Evolutionary conservation across 1,140 invertebrate genomes (phyloP), one percentile per base, ranked within the genome.

Genomic region (Tetragonula clypearis): DNA sequence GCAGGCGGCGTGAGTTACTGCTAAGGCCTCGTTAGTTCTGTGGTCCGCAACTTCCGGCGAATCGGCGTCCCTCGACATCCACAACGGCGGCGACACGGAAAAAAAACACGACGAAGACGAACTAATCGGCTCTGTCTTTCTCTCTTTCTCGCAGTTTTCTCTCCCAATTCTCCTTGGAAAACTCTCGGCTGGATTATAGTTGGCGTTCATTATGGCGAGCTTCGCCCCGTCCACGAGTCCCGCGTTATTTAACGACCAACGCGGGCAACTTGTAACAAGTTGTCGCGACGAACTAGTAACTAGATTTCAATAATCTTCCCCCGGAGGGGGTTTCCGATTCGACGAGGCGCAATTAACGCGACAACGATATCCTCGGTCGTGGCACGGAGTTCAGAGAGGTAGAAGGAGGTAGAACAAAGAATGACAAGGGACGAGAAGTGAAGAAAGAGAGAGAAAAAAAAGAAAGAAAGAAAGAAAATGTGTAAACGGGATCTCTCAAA

Each of bases 11-110:
- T 88, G 91, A 94, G 92, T 49, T 49, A 49, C 41, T 49, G 8
- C 93, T 93, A 93, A 93, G 92, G 92, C 92, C 92, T 94, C 91
- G 91, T 94, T 93, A 92, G 90, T 89, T 90, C 80, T 84, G 77
- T 84, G 78, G 41, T 15, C 35, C 15, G 69, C 73, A 68, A 87
- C 49, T 88, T 71, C 78, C 56, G 55, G 15, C 53, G 58, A 23
- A 60, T 82, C 86, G 26, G 58, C 26, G 41, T 30, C 23, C 56
- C 35, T 23, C 73, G 79, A 83, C 80, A 30, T 19, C 65, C 14
- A 84, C 82, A 80, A 83, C 41, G 8, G 23, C 26, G n/a, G 83
- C 73, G 65, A 17, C 6, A 55, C 35, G 86, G 68, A 71, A 14
- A 81, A 91, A 30, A 76, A 78, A 58, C 19, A 49, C 41, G 41